Percentiles rank a stretch among this genome's conserved stretches.
These are phyloP conservation scores for Caiman crocodilus DNA, from an alignment of 2,797 vertebrate genomes.

Conservation along the genomic window DNA sequence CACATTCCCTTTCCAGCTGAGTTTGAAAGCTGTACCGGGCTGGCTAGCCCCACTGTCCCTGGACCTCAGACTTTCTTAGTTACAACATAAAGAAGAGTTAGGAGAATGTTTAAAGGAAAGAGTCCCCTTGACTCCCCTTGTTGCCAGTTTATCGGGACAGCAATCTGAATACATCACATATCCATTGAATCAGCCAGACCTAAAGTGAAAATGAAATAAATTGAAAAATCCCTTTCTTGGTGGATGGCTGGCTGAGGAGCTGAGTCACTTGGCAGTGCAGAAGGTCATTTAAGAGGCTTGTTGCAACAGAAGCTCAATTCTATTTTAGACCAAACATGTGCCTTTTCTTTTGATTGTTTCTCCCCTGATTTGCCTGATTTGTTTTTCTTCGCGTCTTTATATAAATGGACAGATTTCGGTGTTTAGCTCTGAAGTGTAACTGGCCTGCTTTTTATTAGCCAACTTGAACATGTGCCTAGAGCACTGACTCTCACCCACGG, in stretches of 20 bases:
- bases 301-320: conserved; percentile 55
- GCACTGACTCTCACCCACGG: neutral
- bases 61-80: rapidly evolving
- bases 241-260: conserved; percentile 44
- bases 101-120: neutral
- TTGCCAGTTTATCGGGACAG: conserved; percentile 5
- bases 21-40: neutral
- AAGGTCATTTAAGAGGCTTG: conserved; percentile 47
- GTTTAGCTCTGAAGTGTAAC: conserved; percentile 41
- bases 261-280: conserved; percentile 60
- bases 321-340: conserved; percentile 62
- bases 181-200: neutral
- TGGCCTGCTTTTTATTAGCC: neutral
- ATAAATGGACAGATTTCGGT: conserved; percentile 16
- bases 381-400: conserved; percentile 36
- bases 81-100: neutral
- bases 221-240: conserved; percentile 32
- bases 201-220: conserved; percentile 40
- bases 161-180: neutral
- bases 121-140: neutral
- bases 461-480: neutral
- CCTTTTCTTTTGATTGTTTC: conserved; percentile 33
- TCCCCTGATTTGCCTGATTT: conserved; percentile 22
- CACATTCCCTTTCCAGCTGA: neutral
- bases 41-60: neutral